Evolutionary conservation across 2,797 vertebrate species (phyloP).

Genomic region (Pristis pectinata): DNA sequence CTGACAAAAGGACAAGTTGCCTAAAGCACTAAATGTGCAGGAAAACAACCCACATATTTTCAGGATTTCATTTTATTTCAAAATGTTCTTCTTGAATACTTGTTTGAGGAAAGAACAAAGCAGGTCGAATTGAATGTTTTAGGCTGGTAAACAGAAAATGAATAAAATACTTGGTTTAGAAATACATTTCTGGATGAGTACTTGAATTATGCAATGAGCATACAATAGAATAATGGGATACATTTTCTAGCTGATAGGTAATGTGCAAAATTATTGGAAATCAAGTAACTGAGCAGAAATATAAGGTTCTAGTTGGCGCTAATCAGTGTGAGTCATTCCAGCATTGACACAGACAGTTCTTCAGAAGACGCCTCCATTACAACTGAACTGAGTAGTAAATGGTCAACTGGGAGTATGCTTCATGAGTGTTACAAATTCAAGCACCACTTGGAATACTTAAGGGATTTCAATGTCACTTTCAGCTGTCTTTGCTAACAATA

Average conservation of each 20-base stretch:
- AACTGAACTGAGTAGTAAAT: slow-evolving; percentile 30
- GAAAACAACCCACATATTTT: not conserved
- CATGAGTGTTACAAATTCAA: not conserved
- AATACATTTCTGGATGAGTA: not conserved
- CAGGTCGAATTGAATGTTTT: not conserved
- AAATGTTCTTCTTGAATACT: not conserved
- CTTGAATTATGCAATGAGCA: not conserved
- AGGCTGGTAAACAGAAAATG: slow-evolving; percentile 4
- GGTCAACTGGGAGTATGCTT: slow-evolving; percentile 28
- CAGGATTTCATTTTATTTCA: not conserved
- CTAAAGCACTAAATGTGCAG: not conserved
- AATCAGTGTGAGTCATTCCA: slow-evolving; percentile 13
- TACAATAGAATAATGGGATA: not conserved
- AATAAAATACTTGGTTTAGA: not conserved
- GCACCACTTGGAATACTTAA: not conserved
- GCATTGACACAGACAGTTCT: slow-evolving; percentile 22
- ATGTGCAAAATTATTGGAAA: not conserved
- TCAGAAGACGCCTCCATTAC: slow-evolving; percentile 4
- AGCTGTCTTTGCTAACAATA: slow-evolving; percentile 18
- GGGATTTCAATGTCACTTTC: slow-evolving; percentile 33
- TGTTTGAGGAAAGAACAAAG: not conserved
- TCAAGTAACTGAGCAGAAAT: slow-evolving; percentile 15
- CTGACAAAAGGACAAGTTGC: not conserved
- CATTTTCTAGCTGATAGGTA: not conserved
- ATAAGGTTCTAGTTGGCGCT: slow-evolving; percentile 13